Conservation (phyloP, 2,113 vertebrate species). For the Rhombomys opimus region DNA sequence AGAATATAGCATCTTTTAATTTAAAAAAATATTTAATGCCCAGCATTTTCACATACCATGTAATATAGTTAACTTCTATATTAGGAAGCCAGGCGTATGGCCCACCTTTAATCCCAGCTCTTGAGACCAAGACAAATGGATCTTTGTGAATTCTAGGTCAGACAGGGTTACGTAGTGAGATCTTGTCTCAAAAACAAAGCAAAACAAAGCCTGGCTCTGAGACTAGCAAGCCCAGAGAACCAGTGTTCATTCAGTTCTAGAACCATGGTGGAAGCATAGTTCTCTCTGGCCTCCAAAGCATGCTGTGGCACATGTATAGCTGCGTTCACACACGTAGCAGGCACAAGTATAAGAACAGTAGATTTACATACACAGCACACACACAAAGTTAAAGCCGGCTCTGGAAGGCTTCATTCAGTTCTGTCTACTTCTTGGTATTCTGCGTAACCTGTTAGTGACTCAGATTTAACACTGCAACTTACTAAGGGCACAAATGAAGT, state of each 20-base stretch:
- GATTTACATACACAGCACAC: background rate
- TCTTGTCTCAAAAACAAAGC: background rate
- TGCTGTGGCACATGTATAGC: background rate
- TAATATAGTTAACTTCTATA: background rate
- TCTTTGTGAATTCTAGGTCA: background rate
- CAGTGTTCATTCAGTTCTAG: background rate
- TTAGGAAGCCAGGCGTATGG: background rate
- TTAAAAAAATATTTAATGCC: background rate
- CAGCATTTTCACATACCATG: background rate
- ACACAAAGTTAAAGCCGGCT: background rate
- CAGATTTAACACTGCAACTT: background rate
- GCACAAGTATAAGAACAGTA: background rate
- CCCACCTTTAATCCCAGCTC: background rate
- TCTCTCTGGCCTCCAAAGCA: background rate
- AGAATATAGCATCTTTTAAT: background rate
- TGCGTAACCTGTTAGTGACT: conserved; percentile 13
- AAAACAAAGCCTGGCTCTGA: background rate
- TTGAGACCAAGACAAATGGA: too few relatives aligned
- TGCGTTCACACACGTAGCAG: background rate
- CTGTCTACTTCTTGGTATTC: background rate
- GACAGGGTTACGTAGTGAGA: background rate
- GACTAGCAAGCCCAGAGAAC: background rate
- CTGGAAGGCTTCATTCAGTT: background rate
- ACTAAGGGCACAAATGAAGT: background rate
- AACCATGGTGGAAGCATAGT: background rate